Percentiles rank a stretch among this genome's conserved stretches.
These are phyloP conservation scores for Adoxophyes honmai DNA, from an alignment of 1,140 invertebrate species.

Conservation along the genomic window DNA sequence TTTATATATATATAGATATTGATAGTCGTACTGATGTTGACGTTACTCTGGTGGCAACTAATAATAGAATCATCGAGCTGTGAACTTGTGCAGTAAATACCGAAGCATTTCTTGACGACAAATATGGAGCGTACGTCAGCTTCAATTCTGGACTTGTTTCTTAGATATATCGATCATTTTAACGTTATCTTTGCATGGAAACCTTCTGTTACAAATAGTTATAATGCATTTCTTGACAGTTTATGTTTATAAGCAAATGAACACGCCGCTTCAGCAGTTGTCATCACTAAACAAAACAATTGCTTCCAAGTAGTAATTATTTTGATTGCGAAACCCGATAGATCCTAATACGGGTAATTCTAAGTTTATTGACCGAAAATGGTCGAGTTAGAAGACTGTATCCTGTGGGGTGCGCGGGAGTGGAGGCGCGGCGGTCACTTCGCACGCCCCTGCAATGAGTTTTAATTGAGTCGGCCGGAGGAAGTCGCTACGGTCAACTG, in stretches of 20 bases:
- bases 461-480: slow-evolving; percentile 9
- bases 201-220: too few relatives aligned
- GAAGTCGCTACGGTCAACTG: neutral
- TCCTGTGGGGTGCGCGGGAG: slow-evolving; percentile 8
- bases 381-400: slow-evolving; percentile 5
- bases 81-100: neutral
- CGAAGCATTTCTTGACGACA: neutral
- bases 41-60: neutral
- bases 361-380: slow-evolving; percentile 16
- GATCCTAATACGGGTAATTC: neutral
- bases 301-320: neutral
- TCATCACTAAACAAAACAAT: too few relatives aligned
- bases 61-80: neutral
- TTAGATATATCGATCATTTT: too few relatives aligned
- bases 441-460: slow-evolving; percentile 12
- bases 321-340: neutral
- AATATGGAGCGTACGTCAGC: neutral
- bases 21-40: neutral
- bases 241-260: too few relatives aligned
- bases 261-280: too few relatives aligned
- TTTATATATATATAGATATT: too few relatives aligned
- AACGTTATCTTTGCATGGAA: too few relatives aligned
- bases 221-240: too few relatives aligned
- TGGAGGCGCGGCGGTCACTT: neutral
- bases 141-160: neutral